These are phyloP conservation scores for Crepidodera aurea DNA, from an alignment of 2,888 invertebrate species.

Conservation along the genomic window DNA sequence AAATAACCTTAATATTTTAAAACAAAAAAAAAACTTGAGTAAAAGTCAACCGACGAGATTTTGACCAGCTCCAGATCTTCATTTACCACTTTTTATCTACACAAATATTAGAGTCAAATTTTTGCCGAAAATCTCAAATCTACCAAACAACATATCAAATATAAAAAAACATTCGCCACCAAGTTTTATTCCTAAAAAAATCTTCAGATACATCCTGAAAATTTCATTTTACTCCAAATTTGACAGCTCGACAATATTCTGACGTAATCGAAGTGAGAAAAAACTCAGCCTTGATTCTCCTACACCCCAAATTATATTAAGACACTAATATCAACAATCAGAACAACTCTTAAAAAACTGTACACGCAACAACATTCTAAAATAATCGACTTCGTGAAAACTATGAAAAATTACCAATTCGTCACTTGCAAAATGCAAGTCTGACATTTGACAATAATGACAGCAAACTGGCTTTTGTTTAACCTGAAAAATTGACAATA, in stretches of 20 bases:
- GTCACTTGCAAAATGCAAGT: not conserved
- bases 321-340: not conserved
- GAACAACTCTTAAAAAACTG: not conserved
- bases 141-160: slow-evolving; percentile 15
- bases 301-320: slow-evolving; percentile 7
- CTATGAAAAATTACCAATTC: not conserved
- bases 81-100: not conserved
- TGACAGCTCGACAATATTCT: slow-evolving; percentile 18
- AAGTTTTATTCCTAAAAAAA: slow-evolving; percentile 20
- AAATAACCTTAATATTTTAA: slow-evolving; percentile 14
- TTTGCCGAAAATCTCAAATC: slow-evolving; percentile 11
- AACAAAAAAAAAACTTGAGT: not conserved
- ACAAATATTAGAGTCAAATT: slow-evolving; percentile 8
- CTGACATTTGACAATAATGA: not conserved
- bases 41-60: not conserved
- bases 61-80: not conserved
- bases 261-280: slow-evolving; percentile 21
- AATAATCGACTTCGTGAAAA: not conserved
- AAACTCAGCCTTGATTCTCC: slow-evolving; percentile 19
- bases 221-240: slow-evolving; percentile 6
- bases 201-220: slow-evolving; percentile 21
- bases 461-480: too few species aligned
- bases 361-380: not conserved
- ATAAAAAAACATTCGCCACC: slow-evolving; percentile 18
- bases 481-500: not conserved